Conservation (phyloP, 2,888 invertebrate genomes). For the Dromius quadrimaculatus region DNA sequence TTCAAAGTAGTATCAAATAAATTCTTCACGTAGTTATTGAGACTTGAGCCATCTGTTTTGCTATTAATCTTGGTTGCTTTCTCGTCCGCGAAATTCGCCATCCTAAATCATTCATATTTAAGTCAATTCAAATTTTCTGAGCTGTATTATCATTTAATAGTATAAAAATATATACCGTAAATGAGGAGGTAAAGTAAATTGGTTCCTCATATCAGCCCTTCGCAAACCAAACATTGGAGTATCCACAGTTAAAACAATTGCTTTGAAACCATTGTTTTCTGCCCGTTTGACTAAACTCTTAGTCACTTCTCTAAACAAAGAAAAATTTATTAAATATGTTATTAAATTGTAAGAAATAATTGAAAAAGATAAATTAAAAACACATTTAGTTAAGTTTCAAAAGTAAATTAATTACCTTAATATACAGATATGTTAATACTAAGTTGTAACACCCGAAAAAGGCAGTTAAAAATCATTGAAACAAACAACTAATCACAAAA, state of each 20-base stretch:
- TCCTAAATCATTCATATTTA: constrained; percentile 66
- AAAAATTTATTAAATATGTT: neutral
- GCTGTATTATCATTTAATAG: neutral
- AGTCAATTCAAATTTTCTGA: neutral
- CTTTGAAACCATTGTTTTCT: constrained; percentile 87
- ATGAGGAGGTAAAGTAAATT: constrained; percentile 84
- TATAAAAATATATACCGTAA: constrained; percentile 70
- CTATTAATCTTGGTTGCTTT: constrained; percentile 66
- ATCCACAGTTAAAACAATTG: constrained; percentile 89
- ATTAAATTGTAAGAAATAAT: too few relatives aligned
- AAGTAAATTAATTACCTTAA: too few relatives aligned
- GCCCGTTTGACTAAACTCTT: constrained; percentile 80
- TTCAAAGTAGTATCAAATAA: constrained; percentile 85
- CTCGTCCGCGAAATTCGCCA: constrained; percentile 83
- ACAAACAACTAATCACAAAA: too few relatives aligned
- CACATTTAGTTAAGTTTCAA: neutral
- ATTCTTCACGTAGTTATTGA: constrained; percentile 81
- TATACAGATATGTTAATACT: too few relatives aligned
- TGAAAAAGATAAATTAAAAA: neutral
- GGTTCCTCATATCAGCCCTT: constrained; percentile 84
- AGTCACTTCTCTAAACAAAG: constrained; percentile 77
- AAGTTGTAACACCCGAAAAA: too few relatives aligned
- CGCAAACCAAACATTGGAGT: constrained; percentile 88
- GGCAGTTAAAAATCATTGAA: too few relatives aligned
- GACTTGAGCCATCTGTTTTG: constrained; percentile 76